These are phyloP conservation scores for Notamacropus eugenii DNA, from an alignment of 2,797 vertebrate genomes.

Conservation along the genomic window DNA sequence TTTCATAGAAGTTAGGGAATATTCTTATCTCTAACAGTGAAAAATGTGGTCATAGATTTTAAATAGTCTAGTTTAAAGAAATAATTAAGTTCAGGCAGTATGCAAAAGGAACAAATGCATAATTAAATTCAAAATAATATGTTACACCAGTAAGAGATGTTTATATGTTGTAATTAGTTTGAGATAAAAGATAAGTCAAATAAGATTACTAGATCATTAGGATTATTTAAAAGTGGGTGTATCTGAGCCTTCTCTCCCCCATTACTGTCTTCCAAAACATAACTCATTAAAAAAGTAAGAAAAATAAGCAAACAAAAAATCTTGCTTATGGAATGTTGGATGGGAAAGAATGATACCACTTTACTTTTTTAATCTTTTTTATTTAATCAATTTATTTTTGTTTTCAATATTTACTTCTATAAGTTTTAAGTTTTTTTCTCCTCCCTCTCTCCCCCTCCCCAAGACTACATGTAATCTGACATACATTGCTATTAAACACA, in stretches of 20 bases:
- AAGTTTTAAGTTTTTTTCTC: no score
- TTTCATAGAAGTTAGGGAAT: not conserved
- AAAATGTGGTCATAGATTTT: constrained; percentile 9
- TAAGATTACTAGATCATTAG: not conserved
- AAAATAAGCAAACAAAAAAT: not conserved
- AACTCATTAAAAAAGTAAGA: constrained; percentile 20
- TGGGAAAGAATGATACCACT: constrained; percentile 25
- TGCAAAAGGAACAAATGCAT: not conserved
- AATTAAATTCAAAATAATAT: constrained; percentile 53
- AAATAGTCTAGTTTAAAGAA: constrained; percentile 53
- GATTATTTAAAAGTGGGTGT: not conserved
- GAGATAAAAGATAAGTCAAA: constrained; percentile 30
- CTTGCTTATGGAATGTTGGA: not conserved
- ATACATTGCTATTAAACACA: no score
- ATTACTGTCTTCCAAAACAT: not conserved
- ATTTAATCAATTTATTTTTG: no score
- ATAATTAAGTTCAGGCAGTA: constrained; percentile 11
- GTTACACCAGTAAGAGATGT: not conserved
- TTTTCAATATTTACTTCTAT: no score
- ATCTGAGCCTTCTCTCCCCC: not conserved
- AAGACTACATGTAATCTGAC: no score
- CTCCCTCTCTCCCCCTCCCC: no score
- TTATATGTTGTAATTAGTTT: constrained; percentile 25
- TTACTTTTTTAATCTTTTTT: not conserved
- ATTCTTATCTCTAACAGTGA: constrained; percentile 35